Evolutionary conservation across 2,113 vertebrate species (phyloP), one percentile per base, ranked within the genome.

Genomic region (Apteryx mantelli): DNA sequence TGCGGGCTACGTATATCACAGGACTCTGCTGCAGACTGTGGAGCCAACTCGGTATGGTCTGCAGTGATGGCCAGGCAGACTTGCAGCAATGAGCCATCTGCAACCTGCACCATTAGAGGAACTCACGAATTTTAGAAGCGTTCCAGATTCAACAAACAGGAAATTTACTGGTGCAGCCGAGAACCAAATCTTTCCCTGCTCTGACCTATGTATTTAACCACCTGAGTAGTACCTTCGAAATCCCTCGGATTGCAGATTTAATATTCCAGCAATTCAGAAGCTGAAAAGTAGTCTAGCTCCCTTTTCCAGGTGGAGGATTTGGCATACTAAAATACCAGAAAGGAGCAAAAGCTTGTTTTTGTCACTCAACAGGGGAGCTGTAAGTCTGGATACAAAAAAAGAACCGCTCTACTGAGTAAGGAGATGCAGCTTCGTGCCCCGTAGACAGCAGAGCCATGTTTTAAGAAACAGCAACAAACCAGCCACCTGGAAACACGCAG

Each of bases 401-500:
- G 32, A 40, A 36, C 52, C 5, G 36, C 24, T 32, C 19, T 40
- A 3, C 9, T 0, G 9, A 78, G 86, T 19, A 1, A 1, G 15
- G 34, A 56, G 69, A 3, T 4, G 53, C 48, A 28, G 18, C 34
- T 8, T 80, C 58, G 21, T 63, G 30, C 73, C 44, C 60, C 16
- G 63, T 17, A 61, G 42, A 52, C 70, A 4, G 85, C 88, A 86
- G 88, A 92, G 86, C 71, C 95, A 46, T 55, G 63, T 69, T 86
- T 5, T n/a, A 26, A 7, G 36, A 64, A 48, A 48, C 80, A 13
- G 38, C 25, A 82, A 63, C 83, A 64, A 24, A 14, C 48, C 44
- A 3, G 60, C 44, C 82, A 78, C 90, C 88, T 25, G 88, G 7
- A 30, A 46, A 58, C 87, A 32, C 73, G 73, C 46, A 48, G 46